Conservation (phyloP, 92 coral and sea anemone genomes). For the Siderastrea siderea region DNA sequence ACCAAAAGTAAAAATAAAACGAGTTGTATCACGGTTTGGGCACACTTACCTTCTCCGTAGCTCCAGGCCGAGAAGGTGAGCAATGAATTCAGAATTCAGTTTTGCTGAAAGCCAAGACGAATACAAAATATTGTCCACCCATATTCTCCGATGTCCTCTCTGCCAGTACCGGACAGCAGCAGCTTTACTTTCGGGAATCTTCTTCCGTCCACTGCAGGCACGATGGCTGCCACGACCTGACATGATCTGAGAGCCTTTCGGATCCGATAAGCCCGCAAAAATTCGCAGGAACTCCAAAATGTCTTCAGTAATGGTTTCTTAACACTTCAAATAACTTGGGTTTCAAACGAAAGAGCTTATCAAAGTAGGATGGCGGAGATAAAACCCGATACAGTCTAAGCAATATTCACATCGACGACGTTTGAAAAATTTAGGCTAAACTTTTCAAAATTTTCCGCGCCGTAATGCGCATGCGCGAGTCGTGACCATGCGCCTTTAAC, state of each 20-base stretch:
- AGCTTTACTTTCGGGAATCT: background rate
- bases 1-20: background rate
- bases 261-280: background rate
- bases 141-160: background rate
- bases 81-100: background rate
- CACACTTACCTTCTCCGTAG: background rate
- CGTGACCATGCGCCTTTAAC: background rate
- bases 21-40: background rate
- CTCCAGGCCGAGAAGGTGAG: background rate
- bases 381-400: background rate
- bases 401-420: background rate
- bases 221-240: background rate
- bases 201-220: background rate
- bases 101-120: background rate
- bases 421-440: constrained; percentile 5
- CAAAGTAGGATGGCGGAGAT: constrained; percentile 4
- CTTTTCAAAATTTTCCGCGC: background rate
- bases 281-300: background rate
- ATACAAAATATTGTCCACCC: background rate
- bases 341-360: background rate
- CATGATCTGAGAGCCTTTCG: background rate
- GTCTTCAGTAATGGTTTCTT: background rate
- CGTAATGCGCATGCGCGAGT: constrained; percentile 8
- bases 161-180: background rate
- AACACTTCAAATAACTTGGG: background rate